Base-by-base conservation (phyloP, 2,113 vertebrate species). In the Eubucco bourcierii region DNA sequence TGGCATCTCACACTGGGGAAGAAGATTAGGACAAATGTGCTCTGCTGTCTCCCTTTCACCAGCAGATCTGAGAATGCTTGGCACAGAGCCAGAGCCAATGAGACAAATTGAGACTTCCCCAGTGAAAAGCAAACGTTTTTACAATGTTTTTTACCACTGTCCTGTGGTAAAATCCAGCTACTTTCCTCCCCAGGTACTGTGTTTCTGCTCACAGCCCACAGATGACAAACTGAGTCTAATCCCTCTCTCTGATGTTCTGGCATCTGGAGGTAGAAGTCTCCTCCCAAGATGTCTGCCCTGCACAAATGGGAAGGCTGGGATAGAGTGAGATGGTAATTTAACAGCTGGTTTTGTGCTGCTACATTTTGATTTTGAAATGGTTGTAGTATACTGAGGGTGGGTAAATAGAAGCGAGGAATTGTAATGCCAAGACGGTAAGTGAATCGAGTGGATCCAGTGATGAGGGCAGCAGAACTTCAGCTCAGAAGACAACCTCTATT, bases 61-160 rank as follows among this genome's bases (percentile, higher is more conserved):
- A 74, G 88, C 1, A 84, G 41, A 56, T 87, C 80, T 85, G 88
- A 90, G 72, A 73, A 80, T 4, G 4, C 79, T 1, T 4, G 90
- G 88, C 87, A 91, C 74, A 85, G 88, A 77, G 85, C 90, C 82
- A 88, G 76, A 53, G 71, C 41, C 44, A 29, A 82, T 50, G 63
- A 89, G 77, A 61, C 58, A 80, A 88, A 91, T 16, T 33, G 80
- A 95, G 77, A 83, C 47, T 90, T 88, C 70, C 58, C 53, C 53
- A 58, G 63, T 1, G 9, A 82, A 94, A 91, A 63, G 39, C 37
- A 86, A 28, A 25, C 18, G 25, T 55, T 86, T 74, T 66, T 78
- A 14, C 68, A 34, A 16, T n/a, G 6, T 15, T 66, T 93, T 84
- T 87, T 71, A 87, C 47, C 56, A 25, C 79, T 85, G 56, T 72